These are phyloP conservation scores for Eulemur rubriventer DNA, from an alignment of 2,797 vertebrate species.

Conservation along the genomic window DNA sequence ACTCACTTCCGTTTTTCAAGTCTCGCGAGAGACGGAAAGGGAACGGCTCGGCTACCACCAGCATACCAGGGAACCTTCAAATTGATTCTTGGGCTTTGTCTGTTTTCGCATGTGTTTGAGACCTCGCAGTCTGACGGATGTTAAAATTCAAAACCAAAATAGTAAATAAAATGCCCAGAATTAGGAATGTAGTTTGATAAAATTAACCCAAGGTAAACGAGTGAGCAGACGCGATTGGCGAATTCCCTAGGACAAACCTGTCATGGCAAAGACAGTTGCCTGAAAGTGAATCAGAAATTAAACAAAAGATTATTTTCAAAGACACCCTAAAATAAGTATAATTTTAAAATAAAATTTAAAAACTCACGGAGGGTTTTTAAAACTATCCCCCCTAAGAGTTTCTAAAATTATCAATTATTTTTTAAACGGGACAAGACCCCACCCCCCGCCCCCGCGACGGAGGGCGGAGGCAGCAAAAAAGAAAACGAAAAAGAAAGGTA, in stretches of 20 bases:
- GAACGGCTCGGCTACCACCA: accelerated
- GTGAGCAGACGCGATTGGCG: neutral
- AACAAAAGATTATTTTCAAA: neutral
- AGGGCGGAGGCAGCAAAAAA: no score
- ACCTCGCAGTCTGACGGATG: accelerated
- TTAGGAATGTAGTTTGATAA: neutral
- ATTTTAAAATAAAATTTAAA: neutral
- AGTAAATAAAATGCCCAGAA: neutral
- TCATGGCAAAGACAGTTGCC: neutral
- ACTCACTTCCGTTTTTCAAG: slow-evolving; percentile 57
- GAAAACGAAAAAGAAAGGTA: no score
- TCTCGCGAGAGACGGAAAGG: slow-evolving; percentile 58
- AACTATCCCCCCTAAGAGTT: neutral
- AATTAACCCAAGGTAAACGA: neutral
- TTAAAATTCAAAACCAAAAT: neutral
- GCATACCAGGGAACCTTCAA: accelerated
- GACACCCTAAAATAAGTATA: neutral
- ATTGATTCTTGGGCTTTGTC: accelerated
- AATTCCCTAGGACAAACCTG: neutral
- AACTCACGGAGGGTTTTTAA: neutral
- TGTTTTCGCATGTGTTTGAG: accelerated
- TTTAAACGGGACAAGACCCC: neutral
- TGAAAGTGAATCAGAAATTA: neutral
- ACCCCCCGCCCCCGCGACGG: no score
- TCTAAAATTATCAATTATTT: neutral